These are phyloP conservation scores for Gnathonemus echidnorhynchus DNA, from an alignment of 2,113 vertebrate genomes.

Conservation along the genomic window DNA sequence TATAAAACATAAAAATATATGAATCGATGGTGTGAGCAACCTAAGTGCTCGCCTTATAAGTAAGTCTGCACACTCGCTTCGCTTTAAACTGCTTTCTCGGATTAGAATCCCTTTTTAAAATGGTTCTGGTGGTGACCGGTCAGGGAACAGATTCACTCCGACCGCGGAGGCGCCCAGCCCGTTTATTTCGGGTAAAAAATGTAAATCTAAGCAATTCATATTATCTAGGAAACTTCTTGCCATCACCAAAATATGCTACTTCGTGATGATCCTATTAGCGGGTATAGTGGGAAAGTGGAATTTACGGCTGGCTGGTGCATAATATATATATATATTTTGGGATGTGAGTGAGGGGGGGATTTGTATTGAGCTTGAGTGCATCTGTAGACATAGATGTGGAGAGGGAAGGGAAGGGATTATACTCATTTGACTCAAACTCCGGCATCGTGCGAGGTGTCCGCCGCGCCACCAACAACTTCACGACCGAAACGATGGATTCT, in stretches of 20 bases:
- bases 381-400: neutral
- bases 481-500: slow-evolving; percentile 59
- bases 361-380: neutral
- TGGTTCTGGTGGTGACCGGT: neutral
- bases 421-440: neutral
- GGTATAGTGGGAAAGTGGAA: neutral
- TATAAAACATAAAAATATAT: neutral
- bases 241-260: neutral
- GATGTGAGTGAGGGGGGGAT: too few species aligned
- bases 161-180: neutral
- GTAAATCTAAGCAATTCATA: neutral
- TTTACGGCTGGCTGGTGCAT: neutral
- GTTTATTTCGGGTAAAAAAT: neutral
- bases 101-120: neutral
- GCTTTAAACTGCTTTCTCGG: neutral
- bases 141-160: neutral
- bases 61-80: neutral
- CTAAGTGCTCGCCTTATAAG: neutral
- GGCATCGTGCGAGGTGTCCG: neutral
- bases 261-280: neutral
- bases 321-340: too few species aligned
- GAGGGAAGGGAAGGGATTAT: neutral
- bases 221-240: neutral
- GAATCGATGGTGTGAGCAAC: neutral
- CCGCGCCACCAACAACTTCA: neutral